Conservation (phyloP, 2,113 vertebrate genomes). For the Serilophus lunatus region DNA sequence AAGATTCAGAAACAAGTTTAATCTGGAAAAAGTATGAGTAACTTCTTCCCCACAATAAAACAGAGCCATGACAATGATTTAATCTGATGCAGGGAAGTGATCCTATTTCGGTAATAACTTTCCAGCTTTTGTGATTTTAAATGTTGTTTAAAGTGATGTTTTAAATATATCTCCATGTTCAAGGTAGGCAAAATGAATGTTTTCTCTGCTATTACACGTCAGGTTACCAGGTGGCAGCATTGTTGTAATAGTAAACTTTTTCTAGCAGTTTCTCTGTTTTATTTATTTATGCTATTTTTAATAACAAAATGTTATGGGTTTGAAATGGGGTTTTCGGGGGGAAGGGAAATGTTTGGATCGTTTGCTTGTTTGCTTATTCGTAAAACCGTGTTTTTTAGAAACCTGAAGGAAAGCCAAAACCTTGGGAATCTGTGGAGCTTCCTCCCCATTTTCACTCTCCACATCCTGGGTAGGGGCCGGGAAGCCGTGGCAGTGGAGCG, state of each 20-base stretch:
- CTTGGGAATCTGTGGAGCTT: no score
- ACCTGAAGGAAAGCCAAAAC: no score
- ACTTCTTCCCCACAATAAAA: not conserved
- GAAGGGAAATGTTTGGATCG: no score
- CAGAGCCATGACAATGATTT: not conserved
- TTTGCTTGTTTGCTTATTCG: no score
- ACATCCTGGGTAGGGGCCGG: no score
- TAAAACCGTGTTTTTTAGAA: no score
- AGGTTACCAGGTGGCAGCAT: constrained; percentile 62
- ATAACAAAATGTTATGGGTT: not conserved
- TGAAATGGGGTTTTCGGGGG: no score
- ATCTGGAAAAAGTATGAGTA: not conserved
- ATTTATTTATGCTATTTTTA: not conserved
- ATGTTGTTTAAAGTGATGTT: not conserved
- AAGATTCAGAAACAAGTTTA: not conserved
- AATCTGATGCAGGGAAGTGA: not conserved
- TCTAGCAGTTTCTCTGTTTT: not conserved
- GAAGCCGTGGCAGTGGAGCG: no score
- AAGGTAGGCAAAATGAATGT: not conserved
- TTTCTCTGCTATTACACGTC: not conserved
- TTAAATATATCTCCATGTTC: not conserved
- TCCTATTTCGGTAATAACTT: not conserved
- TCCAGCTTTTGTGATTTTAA: not conserved
- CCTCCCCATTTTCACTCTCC: no score
- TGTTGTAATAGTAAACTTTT: not conserved